Evolutionary conservation across 2,888 invertebrate genomes (phyloP).

Genomic region (Andrena dorsata): DNA sequence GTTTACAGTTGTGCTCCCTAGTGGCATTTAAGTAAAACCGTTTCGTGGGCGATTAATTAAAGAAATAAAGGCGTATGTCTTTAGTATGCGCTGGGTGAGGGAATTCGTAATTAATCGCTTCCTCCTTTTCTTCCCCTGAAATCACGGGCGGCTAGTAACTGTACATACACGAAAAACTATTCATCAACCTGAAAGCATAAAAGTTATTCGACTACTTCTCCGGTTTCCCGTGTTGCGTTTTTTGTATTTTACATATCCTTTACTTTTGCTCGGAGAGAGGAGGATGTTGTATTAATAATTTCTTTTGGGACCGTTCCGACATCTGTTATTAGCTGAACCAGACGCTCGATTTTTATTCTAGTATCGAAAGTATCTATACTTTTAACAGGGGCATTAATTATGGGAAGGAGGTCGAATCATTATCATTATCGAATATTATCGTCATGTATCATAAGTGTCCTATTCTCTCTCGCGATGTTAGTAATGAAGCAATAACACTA

Average conservation of each 20-base stretch:
- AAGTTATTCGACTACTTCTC: conserved; percentile 24
- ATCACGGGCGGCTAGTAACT: conserved; percentile 40
- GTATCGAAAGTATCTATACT: background rate
- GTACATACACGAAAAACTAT: conserved; percentile 58
- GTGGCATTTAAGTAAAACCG: background rate
- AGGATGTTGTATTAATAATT: conserved; percentile 21
- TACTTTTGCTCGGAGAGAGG: background rate
- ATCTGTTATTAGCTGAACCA: conserved; percentile 7
- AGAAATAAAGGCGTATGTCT: conserved; percentile 16
- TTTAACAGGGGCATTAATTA: background rate
- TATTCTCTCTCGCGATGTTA: background rate
- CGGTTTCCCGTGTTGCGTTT: conserved; percentile 4
- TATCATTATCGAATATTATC: no score
- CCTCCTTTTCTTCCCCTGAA: conserved; percentile 32
- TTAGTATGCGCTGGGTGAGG: conserved; percentile 30
- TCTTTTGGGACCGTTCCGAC: background rate
- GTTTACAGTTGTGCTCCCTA: background rate
- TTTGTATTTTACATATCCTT: background rate
- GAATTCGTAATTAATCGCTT: conserved; percentile 46
- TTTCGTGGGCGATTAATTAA: conserved; percentile 1
- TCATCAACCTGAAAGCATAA: conserved; percentile 56
- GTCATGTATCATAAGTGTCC: background rate
- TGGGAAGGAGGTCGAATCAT: background rate
- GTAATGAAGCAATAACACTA: background rate
- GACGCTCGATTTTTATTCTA: background rate